A percentile compares a stretch with the other conserved stretches of the same genome.
Conservation (phyloP, 2,888 invertebrate genomes). For the Eupithecia dodoneata region DNA sequence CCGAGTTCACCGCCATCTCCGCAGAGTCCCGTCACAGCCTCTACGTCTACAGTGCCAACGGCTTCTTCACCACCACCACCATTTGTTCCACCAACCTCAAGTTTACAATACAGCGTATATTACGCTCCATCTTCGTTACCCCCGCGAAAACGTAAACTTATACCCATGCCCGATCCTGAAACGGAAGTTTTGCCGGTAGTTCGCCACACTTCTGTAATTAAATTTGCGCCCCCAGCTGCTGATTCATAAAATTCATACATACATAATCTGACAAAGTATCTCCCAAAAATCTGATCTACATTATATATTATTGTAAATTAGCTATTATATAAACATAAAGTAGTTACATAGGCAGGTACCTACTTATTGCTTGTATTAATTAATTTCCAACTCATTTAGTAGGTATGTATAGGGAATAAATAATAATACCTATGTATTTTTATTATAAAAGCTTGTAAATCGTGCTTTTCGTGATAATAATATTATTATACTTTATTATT, state of each 20-base stretch:
- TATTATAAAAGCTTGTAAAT: constrained; percentile 38
- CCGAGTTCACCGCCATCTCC: constrained; percentile 83
- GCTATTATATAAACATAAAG: neutral
- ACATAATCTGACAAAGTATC: neutral
- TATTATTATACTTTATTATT: constrained; percentile 9
- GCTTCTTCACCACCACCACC: constrained; percentile 62
- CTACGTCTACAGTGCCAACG: constrained; percentile 52
- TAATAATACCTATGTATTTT: neutral
- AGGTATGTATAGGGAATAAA: neutral
- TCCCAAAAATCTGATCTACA: neutral
- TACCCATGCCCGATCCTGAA: constrained; percentile 88
- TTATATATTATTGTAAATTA: neutral
- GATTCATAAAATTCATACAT: constrained; percentile 59
- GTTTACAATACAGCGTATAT: constrained; percentile 57
- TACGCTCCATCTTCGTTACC: constrained; percentile 85
- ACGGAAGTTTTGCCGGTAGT: constrained; percentile 63
- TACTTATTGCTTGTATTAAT: constrained; percentile 4
- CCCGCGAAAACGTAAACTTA: constrained; percentile 90
- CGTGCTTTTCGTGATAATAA: constrained; percentile 29
- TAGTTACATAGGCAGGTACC: neutral
- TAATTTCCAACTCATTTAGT: neutral
- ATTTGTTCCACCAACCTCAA: constrained; percentile 61
- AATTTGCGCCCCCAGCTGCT: constrained; percentile 89
- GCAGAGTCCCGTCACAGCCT: constrained; percentile 68
- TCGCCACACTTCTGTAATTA: constrained; percentile 89